phyloP scores from a whole-genome alignment of 92 coral and sea anemone species.

The Porites rus region DNA sequence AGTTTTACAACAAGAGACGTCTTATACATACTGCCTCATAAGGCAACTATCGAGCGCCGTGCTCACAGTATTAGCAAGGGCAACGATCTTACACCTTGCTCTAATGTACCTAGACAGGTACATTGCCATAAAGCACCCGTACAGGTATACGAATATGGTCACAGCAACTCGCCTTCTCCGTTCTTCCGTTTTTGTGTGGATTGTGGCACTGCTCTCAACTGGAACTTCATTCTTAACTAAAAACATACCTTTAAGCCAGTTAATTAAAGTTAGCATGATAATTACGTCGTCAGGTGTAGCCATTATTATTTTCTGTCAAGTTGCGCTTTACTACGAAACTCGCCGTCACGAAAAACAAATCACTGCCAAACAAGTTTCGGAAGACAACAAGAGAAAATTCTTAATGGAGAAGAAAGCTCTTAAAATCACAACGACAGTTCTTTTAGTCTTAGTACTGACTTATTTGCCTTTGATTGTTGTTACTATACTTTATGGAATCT shows the following conservation, averaged over 20 bases:
- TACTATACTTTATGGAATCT: background rate
- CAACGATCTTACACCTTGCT: background rate
- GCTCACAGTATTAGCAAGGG: background rate
- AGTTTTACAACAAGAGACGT: background rate
- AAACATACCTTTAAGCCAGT: no score
- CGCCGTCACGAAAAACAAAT: constrained; percentile 12
- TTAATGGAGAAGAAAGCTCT: constrained; percentile 17
- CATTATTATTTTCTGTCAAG: background rate
- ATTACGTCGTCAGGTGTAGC: background rate
- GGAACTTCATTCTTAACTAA: background rate
- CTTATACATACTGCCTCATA: background rate
- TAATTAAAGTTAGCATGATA: background rate
- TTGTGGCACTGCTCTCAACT: background rate
- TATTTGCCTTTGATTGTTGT: background rate
- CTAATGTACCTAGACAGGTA: background rate
- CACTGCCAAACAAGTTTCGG: background rate
- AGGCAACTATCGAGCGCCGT: background rate
- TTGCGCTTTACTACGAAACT: constrained; percentile 1
- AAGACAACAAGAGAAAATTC: background rate
- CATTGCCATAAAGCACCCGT: constrained; percentile 7
- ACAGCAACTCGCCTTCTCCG: background rate
- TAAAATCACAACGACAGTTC: background rate
- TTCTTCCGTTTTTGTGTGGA: background rate
- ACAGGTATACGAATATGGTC: background rate
- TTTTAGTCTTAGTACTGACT: background rate